phyloP scores from a whole-genome alignment of 2,113 vertebrate species.

The Forbesichthys papilliferus region DNA sequence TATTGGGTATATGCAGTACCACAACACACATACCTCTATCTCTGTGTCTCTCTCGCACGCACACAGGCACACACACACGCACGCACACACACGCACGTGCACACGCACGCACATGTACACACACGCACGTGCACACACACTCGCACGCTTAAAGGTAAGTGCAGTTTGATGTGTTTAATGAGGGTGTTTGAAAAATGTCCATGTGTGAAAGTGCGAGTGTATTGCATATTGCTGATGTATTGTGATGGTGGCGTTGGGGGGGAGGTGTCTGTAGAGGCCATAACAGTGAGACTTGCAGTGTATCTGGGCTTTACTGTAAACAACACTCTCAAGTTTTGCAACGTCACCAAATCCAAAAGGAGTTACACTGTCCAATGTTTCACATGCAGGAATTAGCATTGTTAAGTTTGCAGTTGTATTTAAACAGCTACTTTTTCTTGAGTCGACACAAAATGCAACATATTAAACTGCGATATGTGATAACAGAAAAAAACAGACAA shows the following conservation, averaged over 20 bases:
- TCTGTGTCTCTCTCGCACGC: not conserved
- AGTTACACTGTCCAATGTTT: too few relatives aligned
- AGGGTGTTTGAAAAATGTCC: too few relatives aligned
- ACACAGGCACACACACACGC: not conserved
- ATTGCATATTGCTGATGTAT: too few relatives aligned
- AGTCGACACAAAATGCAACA: not conserved
- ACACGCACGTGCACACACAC: not conserved
- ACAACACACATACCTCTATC: not conserved
- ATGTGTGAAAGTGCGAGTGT: too few relatives aligned
- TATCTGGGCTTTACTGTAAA: not conserved
- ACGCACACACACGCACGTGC: not conserved
- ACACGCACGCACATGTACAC: not conserved
- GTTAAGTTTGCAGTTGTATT: too few relatives aligned
- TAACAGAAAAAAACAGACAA: too few relatives aligned
- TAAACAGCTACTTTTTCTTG: too few relatives aligned
- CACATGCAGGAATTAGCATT: too few relatives aligned
- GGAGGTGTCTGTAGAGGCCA: not conserved
- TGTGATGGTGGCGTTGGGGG: too few relatives aligned
- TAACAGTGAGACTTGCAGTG: not conserved
- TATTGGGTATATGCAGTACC: too few relatives aligned
- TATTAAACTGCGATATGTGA: not conserved
- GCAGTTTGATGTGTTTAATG: too few relatives aligned
- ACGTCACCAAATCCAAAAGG: not conserved
- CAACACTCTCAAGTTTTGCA: not conserved
- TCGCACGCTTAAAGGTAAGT: not conserved